These are phyloP conservation scores for Patiria miniata DNA, from an alignment of 35 echinoderm and acorn worm species.

Conservation along the genomic window DNA sequence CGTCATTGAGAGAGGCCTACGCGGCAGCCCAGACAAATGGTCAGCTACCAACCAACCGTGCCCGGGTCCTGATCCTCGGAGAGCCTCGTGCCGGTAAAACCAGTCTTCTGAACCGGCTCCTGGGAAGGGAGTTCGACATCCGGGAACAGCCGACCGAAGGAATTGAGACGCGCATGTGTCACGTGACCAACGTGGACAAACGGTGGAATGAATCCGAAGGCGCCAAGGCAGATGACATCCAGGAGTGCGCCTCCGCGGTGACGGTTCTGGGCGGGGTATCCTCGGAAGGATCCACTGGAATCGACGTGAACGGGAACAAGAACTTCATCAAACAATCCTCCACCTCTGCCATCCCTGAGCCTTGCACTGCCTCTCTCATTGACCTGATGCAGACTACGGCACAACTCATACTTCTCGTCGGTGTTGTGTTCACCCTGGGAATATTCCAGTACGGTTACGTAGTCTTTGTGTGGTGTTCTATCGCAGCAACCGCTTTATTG, in stretches of 20 bases:
- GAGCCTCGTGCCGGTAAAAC: conserved; percentile 6
- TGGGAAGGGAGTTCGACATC: not conserved
- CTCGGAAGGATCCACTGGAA: not conserved
- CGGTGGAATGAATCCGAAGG: not conserved
- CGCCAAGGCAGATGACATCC: conserved; percentile 8
- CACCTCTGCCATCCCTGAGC: not conserved
- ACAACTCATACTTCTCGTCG: not conserved
- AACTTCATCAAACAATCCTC: not conserved
- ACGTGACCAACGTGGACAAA: conserved; percentile 1
- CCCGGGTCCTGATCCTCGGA: not conserved
- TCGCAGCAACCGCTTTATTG: not conserved
- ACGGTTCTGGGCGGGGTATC: not conserved
- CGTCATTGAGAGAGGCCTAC: not conserved
- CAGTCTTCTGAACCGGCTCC: not conserved
- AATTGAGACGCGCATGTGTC: conserved; percentile 18
- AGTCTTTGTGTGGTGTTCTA: not conserved
- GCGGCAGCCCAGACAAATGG: not conserved
- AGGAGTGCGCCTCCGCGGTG: not conserved
- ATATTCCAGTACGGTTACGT: not conserved
- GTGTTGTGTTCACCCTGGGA: not conserved
- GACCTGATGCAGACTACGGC: not conserved
- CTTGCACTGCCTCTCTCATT: not conserved
- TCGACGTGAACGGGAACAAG: not conserved
- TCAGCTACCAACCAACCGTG: not conserved
- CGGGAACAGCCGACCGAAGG: not conserved